Evolutionary conservation across 2,888 invertebrate genomes (phyloP).

Genomic region (Pomacea canaliculata): DNA sequence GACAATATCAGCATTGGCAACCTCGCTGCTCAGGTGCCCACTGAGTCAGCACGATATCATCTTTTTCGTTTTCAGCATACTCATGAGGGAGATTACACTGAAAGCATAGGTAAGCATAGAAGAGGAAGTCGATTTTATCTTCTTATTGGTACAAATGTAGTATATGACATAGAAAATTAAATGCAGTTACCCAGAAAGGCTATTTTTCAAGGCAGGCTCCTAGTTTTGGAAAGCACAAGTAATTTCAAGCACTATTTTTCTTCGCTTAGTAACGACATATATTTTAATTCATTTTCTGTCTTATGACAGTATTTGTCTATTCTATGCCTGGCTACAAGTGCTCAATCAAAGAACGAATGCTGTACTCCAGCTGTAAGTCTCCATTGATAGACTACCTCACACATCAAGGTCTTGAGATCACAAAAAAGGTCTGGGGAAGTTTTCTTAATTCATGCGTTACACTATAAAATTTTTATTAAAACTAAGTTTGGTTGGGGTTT

Average conservation of each 20-base stretch:
- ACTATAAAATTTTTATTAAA: not conserved
- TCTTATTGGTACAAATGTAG: not conserved
- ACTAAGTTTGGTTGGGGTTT: not conserved
- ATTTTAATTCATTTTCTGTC: slow-evolving; percentile 7
- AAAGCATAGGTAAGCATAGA: slow-evolving; percentile 79
- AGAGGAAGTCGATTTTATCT: too few species aligned
- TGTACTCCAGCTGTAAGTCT: slow-evolving; percentile 96
- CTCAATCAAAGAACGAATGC: slow-evolving; percentile 97
- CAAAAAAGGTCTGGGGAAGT: slow-evolving; percentile 81
- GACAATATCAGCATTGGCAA: slow-evolving; percentile 70
- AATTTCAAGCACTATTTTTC: too few species aligned
- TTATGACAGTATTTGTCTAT: slow-evolving; percentile 89
- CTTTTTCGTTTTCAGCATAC: slow-evolving; percentile 91
- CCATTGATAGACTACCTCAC: slow-evolving; percentile 88
- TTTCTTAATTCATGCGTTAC: not conserved
- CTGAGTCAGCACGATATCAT: slow-evolving; percentile 90
- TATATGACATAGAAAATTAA: too few species aligned
- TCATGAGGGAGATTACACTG: slow-evolving; percentile 90
- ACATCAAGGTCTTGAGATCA: slow-evolving; percentile 81
- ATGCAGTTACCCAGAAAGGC: too few species aligned
- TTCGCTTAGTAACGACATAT: too few species aligned
- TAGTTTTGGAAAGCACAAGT: too few species aligned
- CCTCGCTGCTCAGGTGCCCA: slow-evolving; percentile 85
- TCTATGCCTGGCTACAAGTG: slow-evolving; percentile 98
- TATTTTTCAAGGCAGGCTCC: too few species aligned